These are phyloP conservation scores for Heterochromis multidens DNA, from an alignment of 2,113 vertebrate species.

Conservation along the genomic window DNA sequence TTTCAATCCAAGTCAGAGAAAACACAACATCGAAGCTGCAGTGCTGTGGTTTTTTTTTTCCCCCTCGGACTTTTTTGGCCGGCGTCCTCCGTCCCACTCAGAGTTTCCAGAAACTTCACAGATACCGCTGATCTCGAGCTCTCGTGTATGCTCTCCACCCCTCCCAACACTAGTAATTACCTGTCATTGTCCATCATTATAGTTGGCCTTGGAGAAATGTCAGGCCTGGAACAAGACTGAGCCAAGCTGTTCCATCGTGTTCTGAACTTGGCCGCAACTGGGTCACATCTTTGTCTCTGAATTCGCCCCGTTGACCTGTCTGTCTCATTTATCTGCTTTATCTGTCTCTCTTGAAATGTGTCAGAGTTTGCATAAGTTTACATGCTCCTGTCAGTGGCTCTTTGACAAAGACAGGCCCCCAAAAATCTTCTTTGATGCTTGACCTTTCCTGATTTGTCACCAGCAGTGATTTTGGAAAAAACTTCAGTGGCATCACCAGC, in stretches of 20 bases:
- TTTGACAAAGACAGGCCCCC: not conserved
- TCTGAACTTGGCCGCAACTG: not conserved
- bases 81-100: conserved; percentile 11
- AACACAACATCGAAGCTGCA: not conserved
- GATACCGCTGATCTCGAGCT: conserved; percentile 50
- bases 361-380: not conserved
- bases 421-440: not conserved
- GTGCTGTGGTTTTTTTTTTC: not conserved
- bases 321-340: not conserved
- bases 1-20: conserved; percentile 14
- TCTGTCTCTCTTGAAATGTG: not conserved
- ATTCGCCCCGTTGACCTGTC: not conserved
- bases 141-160: conserved; percentile 16
- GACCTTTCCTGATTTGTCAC: not conserved
- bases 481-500: not conserved
- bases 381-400: not conserved
- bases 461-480: not conserved
- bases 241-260: conserved; percentile 32
- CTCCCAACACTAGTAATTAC: conserved; percentile 62
- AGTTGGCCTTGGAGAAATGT: conserved; percentile 63
- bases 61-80: conserved; percentile 20
- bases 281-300: not conserved
- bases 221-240: conserved; percentile 42
- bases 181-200: conserved; percentile 67
- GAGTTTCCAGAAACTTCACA: conserved; percentile 61